Evolutionary conservation across 37 sponge, comb jelly and placozoan species (phyloP), one percentile per base, ranked within the genome.

Genomic region (Spongilla lacustris): DNA sequence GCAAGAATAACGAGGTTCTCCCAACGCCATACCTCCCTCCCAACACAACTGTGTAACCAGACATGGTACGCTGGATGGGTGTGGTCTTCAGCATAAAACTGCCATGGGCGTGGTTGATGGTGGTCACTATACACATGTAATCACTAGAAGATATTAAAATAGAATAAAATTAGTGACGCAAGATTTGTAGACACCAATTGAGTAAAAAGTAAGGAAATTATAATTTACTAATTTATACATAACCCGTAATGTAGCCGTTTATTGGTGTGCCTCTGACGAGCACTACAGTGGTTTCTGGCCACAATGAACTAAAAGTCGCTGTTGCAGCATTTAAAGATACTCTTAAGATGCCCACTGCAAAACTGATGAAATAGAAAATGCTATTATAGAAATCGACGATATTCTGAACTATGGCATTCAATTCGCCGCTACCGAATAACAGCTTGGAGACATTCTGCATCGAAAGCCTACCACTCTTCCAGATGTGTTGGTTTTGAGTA

Each of bases 21-120:
- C 94, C 94, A 22, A 93, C 94, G 2, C 90, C 94, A 48, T 89
- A 76, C 50, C 89, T 87, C 0, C 94, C 94, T 50, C 89, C 81
- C 19, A 93, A 80, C 12, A 89, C 84, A 0, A 89, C 90, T 38
- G 86, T 93, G 87, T 58, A 58, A 17, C 58, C 58, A 58, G 58
- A 58, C 58, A 35, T 26, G 27, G 71, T 26, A 28, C 36, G 3
- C 41, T 41, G 41, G 6, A 41, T 41, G 6, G 41, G 6, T 41
- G 41, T 41, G 41, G 3, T 6, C 41, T 41, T 41, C 41, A n/a
- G n/a, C n/a, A n/a, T n/a, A n/a, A n/a, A n/a, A n/a, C n/a, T n/a
- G 41, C 6, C 6, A 41, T 41, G 41, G 41, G 41, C 6, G 41
- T 41, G 41, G 41, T 6, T 41, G 41, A 41, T n/a, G n/a, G n/a